phyloP scores from a whole-genome alignment of 2,113 vertebrate genomes.

The Nycticryphes semicollaris region DNA sequence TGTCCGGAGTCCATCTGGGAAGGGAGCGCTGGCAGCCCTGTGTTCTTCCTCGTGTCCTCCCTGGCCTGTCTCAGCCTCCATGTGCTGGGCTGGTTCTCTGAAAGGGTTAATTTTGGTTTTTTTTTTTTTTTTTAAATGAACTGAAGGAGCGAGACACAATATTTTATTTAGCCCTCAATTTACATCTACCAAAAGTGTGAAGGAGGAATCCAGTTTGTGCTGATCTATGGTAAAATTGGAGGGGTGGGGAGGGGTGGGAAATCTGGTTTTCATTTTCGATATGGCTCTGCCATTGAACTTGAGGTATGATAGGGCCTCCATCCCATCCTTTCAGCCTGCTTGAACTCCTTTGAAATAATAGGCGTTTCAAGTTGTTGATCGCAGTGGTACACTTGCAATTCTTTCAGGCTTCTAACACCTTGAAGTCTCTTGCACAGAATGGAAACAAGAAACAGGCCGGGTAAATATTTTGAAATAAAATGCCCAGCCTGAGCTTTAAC shows the following conservation, averaged over 20 bases:
- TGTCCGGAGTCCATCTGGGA: background rate
- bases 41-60: background rate
- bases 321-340: background rate
- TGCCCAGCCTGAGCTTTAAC: background rate
- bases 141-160: background rate
- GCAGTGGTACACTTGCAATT: background rate
- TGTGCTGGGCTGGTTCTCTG: background rate
- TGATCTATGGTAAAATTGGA: background rate
- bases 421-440: background rate
- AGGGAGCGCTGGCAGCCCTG: rapidly evolving
- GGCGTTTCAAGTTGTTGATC: background rate
- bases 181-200: background rate
- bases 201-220: background rate
- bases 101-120: background rate
- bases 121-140: background rate
- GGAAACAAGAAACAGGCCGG: background rate
- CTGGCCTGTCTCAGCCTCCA: background rate
- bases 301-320: background rate
- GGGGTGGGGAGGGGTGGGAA: background rate
- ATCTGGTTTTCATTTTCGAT: background rate
- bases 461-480: background rate
- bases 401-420: background rate
- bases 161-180: background rate
- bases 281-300: background rate
- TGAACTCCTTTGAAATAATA: background rate